These are phyloP conservation scores for Chaunax sp. DNA, from an alignment of 2,797 vertebrate genomes.

Conservation along the genomic window DNA sequence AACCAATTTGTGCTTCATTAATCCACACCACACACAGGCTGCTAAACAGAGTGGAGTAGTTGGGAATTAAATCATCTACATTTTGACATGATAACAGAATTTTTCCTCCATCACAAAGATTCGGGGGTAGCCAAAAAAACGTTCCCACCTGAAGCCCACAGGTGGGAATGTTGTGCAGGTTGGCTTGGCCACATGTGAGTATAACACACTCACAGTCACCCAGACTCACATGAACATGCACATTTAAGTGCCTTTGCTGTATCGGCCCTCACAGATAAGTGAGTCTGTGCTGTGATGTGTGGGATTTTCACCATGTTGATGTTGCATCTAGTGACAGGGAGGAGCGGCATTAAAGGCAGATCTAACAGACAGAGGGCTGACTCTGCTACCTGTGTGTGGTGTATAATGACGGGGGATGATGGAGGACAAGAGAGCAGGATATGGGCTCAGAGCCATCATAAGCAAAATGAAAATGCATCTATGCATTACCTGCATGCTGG, in stretches of 20 bases:
- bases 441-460: slow-evolving; percentile 21
- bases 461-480: slow-evolving; percentile 6
- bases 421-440: slow-evolving; percentile 21
- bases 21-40: no score
- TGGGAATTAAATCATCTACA: no score
- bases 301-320: slow-evolving; percentile 55
- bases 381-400: slow-evolving; percentile 36
- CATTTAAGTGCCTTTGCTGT: slow-evolving; percentile 33
- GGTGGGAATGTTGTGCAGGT: no score
- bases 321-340: slow-evolving; percentile 54
- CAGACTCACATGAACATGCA: slow-evolving; percentile 24
- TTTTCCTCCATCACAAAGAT: no score
- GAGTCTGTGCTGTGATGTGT: slow-evolving; percentile 48
- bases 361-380: slow-evolving; percentile 39
- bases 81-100: no score
- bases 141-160: no score
- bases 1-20: no score
- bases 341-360: slow-evolving; percentile 43
- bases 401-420: slow-evolving; percentile 33
- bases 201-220: no score
- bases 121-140: no score
- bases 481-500: slow-evolving; percentile 1
- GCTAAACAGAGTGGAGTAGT: no score
- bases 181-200: no score
- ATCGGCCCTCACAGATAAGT: slow-evolving; percentile 57